Percentiles rank a stretch among this genome's conserved stretches.
phyloP scores from a whole-genome alignment of 2,797 vertebrate species.

The Ctenopoma kingsleyae region DNA sequence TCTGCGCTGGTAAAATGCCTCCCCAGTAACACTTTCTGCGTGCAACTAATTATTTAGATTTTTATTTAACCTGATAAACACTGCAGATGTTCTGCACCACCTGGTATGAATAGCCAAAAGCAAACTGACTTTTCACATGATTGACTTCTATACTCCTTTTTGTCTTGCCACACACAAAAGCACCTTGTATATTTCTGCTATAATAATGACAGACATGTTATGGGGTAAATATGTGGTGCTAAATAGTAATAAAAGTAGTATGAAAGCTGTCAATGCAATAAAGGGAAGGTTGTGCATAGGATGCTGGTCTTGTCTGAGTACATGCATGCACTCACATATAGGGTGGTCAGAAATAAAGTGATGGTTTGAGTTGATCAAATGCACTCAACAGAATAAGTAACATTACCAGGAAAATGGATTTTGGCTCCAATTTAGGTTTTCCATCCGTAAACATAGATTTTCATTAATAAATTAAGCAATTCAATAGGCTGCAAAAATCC shows the following conservation, averaged over 20 bases:
- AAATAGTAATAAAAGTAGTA: constrained; percentile 4
- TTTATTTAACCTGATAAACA: constrained; percentile 31
- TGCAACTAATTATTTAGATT: constrained; percentile 58
- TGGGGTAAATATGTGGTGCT: neutral
- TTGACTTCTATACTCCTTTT: constrained; percentile 31
- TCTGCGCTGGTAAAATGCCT: constrained; percentile 35
- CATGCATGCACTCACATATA: neutral
- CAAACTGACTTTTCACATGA: constrained; percentile 49
- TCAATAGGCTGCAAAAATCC: constrained; percentile 56
- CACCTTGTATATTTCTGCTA: neutral
- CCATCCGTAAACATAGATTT: constrained; percentile 51
- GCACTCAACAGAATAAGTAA: constrained; percentile 43
- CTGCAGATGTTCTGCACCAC: constrained; percentile 57
- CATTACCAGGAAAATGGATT: constrained; percentile 7
- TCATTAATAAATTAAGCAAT: constrained; percentile 62
- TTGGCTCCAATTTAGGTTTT: constrained; percentile 35
- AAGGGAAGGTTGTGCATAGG: constrained; percentile 6
- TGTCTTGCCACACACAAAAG: constrained; percentile 13
- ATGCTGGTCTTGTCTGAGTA: neutral
- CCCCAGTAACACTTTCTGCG: constrained; percentile 41
- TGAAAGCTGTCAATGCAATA: constrained; percentile 15
- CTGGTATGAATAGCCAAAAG: constrained; percentile 52
- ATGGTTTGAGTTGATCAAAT: constrained; percentile 42
- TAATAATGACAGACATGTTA: constrained; percentile 1
- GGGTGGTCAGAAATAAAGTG: constrained; percentile 24